Percentiles rank a stretch among this genome's conserved stretches.
phyloP scores from a whole-genome alignment of 2,113 vertebrate species.

The Conger conger region DNA sequence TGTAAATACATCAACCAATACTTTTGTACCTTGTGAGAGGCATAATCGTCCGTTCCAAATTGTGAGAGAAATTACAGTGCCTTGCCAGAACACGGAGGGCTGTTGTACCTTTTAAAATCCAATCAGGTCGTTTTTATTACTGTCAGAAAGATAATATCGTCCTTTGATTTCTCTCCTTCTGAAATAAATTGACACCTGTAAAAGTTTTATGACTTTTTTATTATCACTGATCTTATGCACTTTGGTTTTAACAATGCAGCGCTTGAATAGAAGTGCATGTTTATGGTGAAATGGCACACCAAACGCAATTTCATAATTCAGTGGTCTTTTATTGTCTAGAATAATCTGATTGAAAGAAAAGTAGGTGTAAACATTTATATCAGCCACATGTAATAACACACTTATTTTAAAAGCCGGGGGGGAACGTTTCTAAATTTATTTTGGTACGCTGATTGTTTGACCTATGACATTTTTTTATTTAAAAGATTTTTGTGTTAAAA shows the following conservation, averaged over 20 bases:
- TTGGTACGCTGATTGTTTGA: no score
- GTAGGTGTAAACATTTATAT: no score
- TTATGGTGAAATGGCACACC: constrained; percentile 12
- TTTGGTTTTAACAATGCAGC: constrained; percentile 22
- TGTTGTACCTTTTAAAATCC: constrained; percentile 48
- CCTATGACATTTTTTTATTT: no score
- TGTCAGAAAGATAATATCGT: constrained; percentile 46
- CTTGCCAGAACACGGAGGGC: background rate
- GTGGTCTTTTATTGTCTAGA: no score
- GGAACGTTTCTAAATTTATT: no score
- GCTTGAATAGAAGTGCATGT: constrained; percentile 25
- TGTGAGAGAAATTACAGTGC: background rate
- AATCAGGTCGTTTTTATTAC: constrained; percentile 38
- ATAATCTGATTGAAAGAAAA: no score
- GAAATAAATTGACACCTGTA: constrained; percentile 42
- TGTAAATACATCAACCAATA: background rate
- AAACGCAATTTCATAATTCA: constrained; percentile 26
- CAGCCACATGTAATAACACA: no score
- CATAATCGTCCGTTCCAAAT: background rate
- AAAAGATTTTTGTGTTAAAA: no score
- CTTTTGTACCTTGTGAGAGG: background rate
- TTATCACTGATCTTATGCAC: constrained; percentile 29
- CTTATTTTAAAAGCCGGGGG: no score
- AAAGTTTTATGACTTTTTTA: constrained; percentile 33
- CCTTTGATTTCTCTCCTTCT: constrained; percentile 40